Evolutionary conservation across 2,113 vertebrate species (phyloP).

Genomic region (Balaenoptera acutorostrata): DNA sequence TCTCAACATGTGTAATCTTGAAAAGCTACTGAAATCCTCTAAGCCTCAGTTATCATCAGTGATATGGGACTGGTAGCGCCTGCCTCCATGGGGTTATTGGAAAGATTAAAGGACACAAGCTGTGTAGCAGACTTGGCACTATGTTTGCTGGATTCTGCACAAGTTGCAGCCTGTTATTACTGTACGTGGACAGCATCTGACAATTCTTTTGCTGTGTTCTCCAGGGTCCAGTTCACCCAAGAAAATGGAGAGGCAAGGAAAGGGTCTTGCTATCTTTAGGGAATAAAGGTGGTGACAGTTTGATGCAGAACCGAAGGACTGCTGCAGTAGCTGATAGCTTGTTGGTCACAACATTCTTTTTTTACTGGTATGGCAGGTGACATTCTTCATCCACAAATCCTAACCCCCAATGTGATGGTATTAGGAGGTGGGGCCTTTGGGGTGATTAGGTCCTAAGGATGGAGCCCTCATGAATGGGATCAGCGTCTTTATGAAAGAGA

Average conservation of each 20-base stretch:
- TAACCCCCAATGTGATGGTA: neutral
- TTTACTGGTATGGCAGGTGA: neutral
- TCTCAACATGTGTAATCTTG: neutral
- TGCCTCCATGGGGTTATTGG: accelerated
- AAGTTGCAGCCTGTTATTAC: accelerated
- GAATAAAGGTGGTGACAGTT: neutral
- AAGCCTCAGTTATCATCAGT: neutral
- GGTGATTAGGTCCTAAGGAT: neutral
- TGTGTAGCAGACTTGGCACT: accelerated
- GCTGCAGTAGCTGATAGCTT: neutral
- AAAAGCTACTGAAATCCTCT: neutral
- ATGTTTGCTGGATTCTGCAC: accelerated
- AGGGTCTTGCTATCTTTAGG: neutral
- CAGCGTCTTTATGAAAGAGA: neutral
- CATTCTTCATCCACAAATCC: neutral
- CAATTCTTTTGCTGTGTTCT: neutral
- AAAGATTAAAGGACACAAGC: accelerated
- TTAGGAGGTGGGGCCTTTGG: neutral
- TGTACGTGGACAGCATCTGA: accelerated
- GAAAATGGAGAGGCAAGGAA: neutral
- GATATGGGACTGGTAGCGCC: neutral
- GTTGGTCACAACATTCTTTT: neutral
- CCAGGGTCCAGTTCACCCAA: neutral
- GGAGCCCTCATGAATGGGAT: neutral
- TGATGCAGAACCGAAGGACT: accelerated